Evolutionary conservation across 2,113 vertebrate species (phyloP).

Genomic region (Oreotrochilus melanogaster): DNA sequence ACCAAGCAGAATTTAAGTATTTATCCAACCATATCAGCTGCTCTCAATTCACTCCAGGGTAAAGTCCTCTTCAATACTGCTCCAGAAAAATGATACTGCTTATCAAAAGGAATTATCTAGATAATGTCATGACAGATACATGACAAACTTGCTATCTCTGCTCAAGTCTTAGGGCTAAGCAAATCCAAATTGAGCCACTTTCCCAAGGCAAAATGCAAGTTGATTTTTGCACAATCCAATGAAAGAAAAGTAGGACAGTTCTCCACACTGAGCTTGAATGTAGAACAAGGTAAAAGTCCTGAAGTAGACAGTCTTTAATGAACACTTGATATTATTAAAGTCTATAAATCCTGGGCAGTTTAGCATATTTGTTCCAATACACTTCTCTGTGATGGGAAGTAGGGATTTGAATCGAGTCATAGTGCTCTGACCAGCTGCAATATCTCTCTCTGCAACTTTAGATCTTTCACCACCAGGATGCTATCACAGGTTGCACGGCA

Average conservation of each 20-base stretch:
- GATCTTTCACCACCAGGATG: neutral
- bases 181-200: conserved; percentile 51
- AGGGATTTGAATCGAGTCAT: neutral
- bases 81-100: conserved; percentile 49
- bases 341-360: neutral
- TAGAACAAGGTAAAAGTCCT: neutral
- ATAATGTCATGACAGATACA: conserved; percentile 50
- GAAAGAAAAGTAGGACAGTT: conserved; percentile 48
- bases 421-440: neutral
- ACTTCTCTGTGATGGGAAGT: neutral
- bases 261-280: neutral
- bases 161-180: conserved; percentile 37
- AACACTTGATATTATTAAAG: neutral
- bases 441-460: neutral
- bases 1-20: neutral
- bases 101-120: conserved; percentile 70
- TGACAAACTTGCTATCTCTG: conserved; percentile 56
- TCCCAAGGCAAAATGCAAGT: conserved; percentile 45
- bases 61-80: conserved; percentile 26
- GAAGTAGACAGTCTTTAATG: neutral
- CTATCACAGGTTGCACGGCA: neutral
- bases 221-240: conserved; percentile 29
- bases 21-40: conserved; percentile 28
- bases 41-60: conserved; percentile 33
- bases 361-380: neutral